Evolutionary conservation across 2,797 vertebrate species (phyloP).

Genomic region (Neomorphus geoffroyi): DNA sequence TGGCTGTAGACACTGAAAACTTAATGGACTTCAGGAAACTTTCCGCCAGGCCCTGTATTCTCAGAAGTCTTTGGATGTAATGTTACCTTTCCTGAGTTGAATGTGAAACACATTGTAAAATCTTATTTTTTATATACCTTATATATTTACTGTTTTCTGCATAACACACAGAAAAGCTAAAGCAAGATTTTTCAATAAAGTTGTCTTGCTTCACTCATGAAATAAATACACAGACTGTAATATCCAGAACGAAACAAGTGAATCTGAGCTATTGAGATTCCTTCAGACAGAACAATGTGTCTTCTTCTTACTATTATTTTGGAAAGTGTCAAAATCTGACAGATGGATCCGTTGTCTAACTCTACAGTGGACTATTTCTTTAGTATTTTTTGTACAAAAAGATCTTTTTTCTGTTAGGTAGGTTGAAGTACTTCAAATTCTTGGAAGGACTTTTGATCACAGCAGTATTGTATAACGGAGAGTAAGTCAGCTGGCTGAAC

Average conservation of each 20-base stretch:
- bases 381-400: neutral
- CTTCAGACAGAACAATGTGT: neutral
- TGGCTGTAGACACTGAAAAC: neutral
- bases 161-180: neutral
- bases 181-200: neutral
- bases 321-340: neutral
- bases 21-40: neutral
- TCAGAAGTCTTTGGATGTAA: neutral
- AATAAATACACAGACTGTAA: neutral
- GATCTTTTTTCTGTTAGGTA: fast-evolving
- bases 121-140: neutral
- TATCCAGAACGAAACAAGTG: neutral
- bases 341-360: neutral
- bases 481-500: neutral
- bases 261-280: neutral
- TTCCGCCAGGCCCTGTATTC: neutral
- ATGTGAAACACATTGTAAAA: neutral
- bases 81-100: neutral
- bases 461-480: neutral
- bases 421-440: neutral
- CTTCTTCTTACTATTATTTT: neutral
- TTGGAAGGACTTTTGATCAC: neutral
- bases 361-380: neutral
- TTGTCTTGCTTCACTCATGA: neutral
- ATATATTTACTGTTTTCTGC: neutral